Base-by-base conservation (phyloP, 2,888 invertebrate genomes). In the Acrocyrtus sp. region DNA sequence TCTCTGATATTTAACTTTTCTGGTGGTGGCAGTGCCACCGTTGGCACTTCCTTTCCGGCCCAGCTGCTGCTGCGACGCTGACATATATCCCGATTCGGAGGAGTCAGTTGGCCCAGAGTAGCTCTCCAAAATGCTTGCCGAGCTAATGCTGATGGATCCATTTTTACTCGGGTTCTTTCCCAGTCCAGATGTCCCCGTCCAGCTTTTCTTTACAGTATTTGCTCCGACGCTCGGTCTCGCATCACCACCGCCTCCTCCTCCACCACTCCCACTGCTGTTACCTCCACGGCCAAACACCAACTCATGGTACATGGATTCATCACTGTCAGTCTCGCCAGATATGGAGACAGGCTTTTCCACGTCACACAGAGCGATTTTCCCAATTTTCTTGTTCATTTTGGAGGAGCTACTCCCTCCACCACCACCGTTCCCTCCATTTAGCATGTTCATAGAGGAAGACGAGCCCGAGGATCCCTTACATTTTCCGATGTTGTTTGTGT, bases 291-390 rank as follows among this genome's bases (percentile, higher is more conserved):
- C 77, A 72, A 79, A 81, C 34, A 81, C 80, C 27, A 81, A 58
- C 68, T 81, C 80, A 47, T 81, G 80, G 61, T 81, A 81, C 54
- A 81, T 74, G 67, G 79, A 81, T 74, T 81, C 80, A 75, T 81
- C 80, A 77, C 79, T 79, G 70, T 81, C 79, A 73, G 74, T 78
- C 74, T 78, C 80, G 61, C 76, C 75, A 43, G 76, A 68, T 67
- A 79, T 79, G 56, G 79, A 78, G 50, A 78, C 77, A 65, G 79
- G 78, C 66, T 78, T 81, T 43, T 58, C 72, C 69, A 81, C 78
- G 74, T 81, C 80, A 75, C 78, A 76, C 50, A 81, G 74, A 34
- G 79, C 76, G 60, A 81, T 81, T 74, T 80, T 80, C 27, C 75
- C 70, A 65, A 72, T 57, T 58, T 70, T 70, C 67, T 75, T 78